Percentiles rank a stretch among this genome's conserved stretches.
Evolutionary conservation across 2,888 invertebrate species (phyloP).

Genomic region (Antitype chi): DNA sequence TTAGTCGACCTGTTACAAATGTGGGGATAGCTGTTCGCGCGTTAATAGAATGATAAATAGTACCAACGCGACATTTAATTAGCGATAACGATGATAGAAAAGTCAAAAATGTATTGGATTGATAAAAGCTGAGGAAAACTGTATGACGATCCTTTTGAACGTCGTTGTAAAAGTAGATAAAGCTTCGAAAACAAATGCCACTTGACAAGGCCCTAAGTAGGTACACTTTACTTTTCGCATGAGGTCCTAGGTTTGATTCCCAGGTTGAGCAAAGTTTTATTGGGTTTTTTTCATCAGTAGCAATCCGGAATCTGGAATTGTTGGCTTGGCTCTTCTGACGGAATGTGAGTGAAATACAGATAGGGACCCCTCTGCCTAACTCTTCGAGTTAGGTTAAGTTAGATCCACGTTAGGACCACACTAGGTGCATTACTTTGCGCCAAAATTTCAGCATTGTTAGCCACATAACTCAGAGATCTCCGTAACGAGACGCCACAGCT

Average conservation of each 20-base stretch:
- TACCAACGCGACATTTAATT: background rate
- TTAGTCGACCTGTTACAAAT: background rate
- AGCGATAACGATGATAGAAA: background rate
- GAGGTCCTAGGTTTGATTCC: too few relatives aligned
- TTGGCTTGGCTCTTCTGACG: too few relatives aligned
- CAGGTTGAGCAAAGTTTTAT: too few relatives aligned
- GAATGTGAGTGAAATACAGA: too few relatives aligned
- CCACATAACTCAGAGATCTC: background rate
- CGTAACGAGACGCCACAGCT: background rate
- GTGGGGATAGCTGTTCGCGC: too few relatives aligned
- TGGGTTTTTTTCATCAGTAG: too few relatives aligned
- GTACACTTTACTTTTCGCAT: too few relatives aligned
- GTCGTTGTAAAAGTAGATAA: background rate
- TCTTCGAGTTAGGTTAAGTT: too few relatives aligned
- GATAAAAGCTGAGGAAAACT: background rate
- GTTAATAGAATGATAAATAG: background rate
- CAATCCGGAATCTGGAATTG: too few relatives aligned
- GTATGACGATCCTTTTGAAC: background rate
- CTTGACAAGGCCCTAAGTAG: background rate
- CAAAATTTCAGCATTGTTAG: background rate
- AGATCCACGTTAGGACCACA: too few relatives aligned
- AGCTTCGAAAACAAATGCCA: background rate
- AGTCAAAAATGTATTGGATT: background rate
- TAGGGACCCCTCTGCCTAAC: too few relatives aligned
- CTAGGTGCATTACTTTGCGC: background rate